Percentiles rank a stretch among this genome's conserved stretches.
Conservation (phyloP, 2,888 invertebrate species). For the Athalia rosae region DNA sequence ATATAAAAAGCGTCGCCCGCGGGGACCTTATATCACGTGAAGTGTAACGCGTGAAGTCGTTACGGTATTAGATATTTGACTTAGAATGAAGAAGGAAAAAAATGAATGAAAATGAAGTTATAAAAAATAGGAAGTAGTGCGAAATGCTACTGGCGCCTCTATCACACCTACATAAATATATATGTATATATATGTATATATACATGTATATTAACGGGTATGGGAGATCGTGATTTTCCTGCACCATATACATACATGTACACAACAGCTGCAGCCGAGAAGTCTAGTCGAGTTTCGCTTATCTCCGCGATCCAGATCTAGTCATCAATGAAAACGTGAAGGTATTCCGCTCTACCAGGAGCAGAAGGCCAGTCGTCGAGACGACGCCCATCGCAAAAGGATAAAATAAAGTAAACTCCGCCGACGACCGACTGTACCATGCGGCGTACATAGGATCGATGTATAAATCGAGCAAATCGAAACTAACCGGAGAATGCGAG, state of each 20-base stretch:
- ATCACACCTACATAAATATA: too few species aligned
- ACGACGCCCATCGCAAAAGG: background rate
- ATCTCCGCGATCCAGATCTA: background rate
- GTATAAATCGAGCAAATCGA: conserved; percentile 22
- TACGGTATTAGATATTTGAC: too few species aligned
- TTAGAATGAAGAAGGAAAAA: background rate
- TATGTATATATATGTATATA: background rate
- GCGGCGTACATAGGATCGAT: background rate
- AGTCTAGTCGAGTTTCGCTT: conserved; percentile 10
- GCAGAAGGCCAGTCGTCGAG: background rate
- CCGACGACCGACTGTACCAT: background rate
- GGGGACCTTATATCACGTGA: too few species aligned
- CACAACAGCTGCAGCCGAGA: background rate
- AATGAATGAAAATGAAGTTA: background rate
- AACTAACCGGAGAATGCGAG: background rate
- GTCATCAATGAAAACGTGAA: conserved; percentile 42
- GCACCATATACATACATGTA: background rate
- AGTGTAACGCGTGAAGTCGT: too few species aligned
- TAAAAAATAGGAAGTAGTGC: too few species aligned
- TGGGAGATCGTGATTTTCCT: too few species aligned
- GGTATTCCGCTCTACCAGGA: background rate
- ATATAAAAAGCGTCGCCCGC: too few species aligned
- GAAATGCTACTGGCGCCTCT: too few species aligned
- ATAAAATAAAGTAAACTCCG: background rate
- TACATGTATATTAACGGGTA: background rate